phyloP scores from a whole-genome alignment of 2,797 vertebrate genomes.

The Girardinus metallicus region DNA sequence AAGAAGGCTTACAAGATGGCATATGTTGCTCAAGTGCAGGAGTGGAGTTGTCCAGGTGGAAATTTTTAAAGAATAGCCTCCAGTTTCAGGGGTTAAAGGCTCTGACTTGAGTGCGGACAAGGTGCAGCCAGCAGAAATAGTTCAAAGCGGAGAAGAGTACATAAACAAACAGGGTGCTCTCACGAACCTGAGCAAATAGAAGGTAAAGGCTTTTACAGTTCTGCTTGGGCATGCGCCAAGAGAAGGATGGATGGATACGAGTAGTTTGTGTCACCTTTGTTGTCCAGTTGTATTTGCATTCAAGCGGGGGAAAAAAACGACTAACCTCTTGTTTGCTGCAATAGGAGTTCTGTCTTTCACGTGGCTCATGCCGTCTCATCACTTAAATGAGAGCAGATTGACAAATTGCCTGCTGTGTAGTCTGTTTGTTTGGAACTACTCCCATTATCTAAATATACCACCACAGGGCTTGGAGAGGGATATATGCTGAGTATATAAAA shows the following conservation, averaged over 20 bases:
- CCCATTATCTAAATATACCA: conserved; percentile 35
- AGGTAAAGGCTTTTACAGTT: neutral
- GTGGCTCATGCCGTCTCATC: neutral
- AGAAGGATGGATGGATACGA: conserved; percentile 31
- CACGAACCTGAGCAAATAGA: conserved; percentile 38
- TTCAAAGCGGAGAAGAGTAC: conserved; percentile 12
- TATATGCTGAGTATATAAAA: conserved; percentile 1
- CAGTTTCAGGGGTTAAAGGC: neutral
- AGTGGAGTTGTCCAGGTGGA: neutral
- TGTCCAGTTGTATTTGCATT: neutral
- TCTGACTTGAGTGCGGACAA: conserved; percentile 4
- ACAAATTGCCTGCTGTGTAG: conserved; percentile 11
- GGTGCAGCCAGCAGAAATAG: conserved; percentile 29
- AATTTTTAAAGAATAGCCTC: neutral
- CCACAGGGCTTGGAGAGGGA: neutral
- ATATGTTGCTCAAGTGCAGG: neutral
- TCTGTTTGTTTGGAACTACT: conserved; percentile 13
- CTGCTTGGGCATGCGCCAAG: conserved; percentile 12
- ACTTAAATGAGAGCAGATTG: neutral
- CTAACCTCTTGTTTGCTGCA: neutral
- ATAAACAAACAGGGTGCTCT: conserved; percentile 37
- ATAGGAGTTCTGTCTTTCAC: neutral
- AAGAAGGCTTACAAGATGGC: neutral
- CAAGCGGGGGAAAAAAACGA: neutral
- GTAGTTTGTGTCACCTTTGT: neutral